Percentiles rank a stretch among this genome's conserved stretches.
Evolutionary conservation across 1,140 invertebrate species (phyloP).

Genomic region (Trachymyrmex septentrionalis): DNA sequence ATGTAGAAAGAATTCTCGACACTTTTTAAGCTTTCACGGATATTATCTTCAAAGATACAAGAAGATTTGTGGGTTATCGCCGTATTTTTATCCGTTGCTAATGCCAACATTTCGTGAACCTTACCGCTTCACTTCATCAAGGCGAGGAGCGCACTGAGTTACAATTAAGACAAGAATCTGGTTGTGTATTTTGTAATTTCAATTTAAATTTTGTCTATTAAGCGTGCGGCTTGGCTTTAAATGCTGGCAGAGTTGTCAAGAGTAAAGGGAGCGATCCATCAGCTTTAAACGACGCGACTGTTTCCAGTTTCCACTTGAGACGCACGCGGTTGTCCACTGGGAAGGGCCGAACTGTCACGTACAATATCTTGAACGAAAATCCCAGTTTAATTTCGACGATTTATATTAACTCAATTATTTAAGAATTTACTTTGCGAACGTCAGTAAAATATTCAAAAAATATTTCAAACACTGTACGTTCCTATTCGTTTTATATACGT

Average conservation of each 20-base stretch:
- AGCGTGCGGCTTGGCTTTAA: neutral
- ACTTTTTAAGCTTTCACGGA: too few relatives aligned
- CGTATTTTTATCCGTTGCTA: too few relatives aligned
- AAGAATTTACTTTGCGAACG: slow-evolving; percentile 53
- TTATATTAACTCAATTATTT: slow-evolving; percentile 74
- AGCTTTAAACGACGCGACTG: slow-evolving; percentile 67
- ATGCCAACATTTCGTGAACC: too few relatives aligned
- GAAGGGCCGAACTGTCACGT: slow-evolving; percentile 64
- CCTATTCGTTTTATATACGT: neutral
- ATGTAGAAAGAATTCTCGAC: neutral
- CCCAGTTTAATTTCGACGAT: slow-evolving; percentile 66
- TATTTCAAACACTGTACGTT: neutral
- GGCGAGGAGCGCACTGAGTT: neutral
- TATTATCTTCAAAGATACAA: too few relatives aligned
- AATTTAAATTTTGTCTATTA: slow-evolving; percentile 32
- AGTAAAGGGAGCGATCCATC: slow-evolving; percentile 48
- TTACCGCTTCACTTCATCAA: too few relatives aligned
- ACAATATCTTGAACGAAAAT: slow-evolving; percentile 60
- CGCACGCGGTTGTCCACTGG: slow-evolving; percentile 33
- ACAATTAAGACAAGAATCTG: neutral
- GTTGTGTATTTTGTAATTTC: neutral
- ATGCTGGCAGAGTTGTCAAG: neutral
- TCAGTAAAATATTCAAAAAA: neutral
- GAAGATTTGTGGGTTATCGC: too few relatives aligned
- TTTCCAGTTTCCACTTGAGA: slow-evolving; percentile 68